These are phyloP conservation scores for Pithys albifrons DNA, from an alignment of 2,113 vertebrate species.

Conservation along the genomic window DNA sequence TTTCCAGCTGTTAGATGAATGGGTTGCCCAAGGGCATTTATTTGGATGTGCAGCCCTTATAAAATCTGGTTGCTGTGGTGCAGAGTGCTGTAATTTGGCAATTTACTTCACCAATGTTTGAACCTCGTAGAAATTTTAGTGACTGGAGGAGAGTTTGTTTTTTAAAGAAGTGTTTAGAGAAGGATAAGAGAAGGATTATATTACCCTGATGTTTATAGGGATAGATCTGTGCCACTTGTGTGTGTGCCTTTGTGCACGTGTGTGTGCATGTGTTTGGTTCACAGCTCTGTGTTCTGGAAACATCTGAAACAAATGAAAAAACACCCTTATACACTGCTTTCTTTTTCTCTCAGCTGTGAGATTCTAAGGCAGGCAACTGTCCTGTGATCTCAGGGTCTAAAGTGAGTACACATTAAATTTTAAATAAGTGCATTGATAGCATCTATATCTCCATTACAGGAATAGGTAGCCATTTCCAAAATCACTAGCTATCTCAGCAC, in stretches of 20 bases:
- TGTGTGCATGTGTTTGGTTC: background rate
- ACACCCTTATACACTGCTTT: background rate
- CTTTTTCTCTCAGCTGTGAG: background rate
- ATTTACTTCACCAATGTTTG: conserved; percentile 57
- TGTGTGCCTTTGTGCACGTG: background rate
- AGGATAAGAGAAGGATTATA: background rate
- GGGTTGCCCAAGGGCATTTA: conserved; percentile 78
- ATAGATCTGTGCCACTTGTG: background rate
- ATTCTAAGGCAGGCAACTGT: background rate
- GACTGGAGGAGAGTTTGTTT: background rate
- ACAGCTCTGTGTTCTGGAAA: background rate
- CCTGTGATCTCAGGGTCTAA: conserved; percentile 21
- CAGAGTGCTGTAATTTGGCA: conserved; percentile 70
- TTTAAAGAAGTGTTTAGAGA: conserved; percentile 18
- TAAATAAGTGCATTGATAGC: background rate
- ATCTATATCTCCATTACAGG: background rate
- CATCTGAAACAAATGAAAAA: background rate
- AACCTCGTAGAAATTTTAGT: conserved; percentile 33
- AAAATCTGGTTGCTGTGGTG: conserved; percentile 71
- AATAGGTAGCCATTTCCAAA: background rate
- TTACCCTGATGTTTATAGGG: background rate
- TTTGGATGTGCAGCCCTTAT: conserved; percentile 77
- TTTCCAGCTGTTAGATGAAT: conserved; percentile 85
- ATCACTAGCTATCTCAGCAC: background rate
- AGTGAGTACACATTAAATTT: background rate